A percentile compares a stretch with the other conserved stretches of the same genome.
Conservation (phyloP, 1,140 invertebrate genomes). For the Atopsyche davidsoni region DNA sequence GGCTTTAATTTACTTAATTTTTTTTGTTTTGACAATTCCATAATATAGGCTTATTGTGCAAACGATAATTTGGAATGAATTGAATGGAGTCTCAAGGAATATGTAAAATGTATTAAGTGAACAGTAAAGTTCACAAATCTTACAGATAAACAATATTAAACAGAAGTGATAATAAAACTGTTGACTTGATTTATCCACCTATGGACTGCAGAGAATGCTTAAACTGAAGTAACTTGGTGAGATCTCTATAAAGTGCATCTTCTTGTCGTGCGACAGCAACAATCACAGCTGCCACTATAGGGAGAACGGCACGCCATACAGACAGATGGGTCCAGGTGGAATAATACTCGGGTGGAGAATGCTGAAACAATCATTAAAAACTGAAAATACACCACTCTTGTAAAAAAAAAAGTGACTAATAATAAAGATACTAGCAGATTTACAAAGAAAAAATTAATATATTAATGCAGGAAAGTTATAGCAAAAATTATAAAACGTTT, state of each 20-base stretch:
- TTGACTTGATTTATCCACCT: conserved; percentile 35
- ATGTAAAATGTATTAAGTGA: no score
- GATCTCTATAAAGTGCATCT: conserved; percentile 39
- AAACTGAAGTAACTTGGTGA: conserved; percentile 42
- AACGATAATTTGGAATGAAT: not conserved
- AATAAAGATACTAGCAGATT: no score
- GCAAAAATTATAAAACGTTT: no score
- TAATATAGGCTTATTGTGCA: not conserved
- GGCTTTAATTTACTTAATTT: not conserved
- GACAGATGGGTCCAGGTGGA: conserved; percentile 48
- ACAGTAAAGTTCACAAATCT: no score
- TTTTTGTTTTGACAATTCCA: not conserved
- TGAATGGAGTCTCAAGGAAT: no score
- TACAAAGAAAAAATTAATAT: no score
- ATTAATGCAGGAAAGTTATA: no score
- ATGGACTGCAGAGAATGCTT: conserved; percentile 46
- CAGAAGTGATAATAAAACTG: no score
- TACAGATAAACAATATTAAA: no score
- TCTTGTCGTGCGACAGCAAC: conserved; percentile 42
- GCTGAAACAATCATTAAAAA: conserved; percentile 40
- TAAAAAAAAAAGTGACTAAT: no score
- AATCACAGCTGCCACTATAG: conserved; percentile 42
- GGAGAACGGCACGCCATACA: conserved; percentile 45
- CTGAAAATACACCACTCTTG: no score
- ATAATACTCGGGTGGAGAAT: conserved; percentile 43